Evolutionary conservation across 2,113 vertebrate species (phyloP), one percentile per base, ranked within the genome.

Genomic region (Galemys pyrenaicus): DNA sequence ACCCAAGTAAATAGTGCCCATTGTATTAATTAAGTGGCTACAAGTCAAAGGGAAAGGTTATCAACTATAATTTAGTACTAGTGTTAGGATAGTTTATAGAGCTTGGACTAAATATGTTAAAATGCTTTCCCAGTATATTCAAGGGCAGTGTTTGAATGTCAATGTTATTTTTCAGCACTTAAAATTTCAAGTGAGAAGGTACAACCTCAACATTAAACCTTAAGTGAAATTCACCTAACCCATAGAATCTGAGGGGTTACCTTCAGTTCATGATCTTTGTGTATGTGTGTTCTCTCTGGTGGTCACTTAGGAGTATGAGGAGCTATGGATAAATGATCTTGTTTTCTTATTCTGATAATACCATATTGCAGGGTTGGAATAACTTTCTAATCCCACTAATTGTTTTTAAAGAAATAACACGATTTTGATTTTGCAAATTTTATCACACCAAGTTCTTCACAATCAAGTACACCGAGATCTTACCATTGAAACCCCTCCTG

Each of bases 381-480:
- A 95, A 93, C 58, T 80, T 89, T 83, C 70, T 92, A 91, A 94
- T 80, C 46, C 83, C 73, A 88, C 84, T 96, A 88, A 88, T 95
- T 95, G 88, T 94, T 97, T 96, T 95, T 73, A 46, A 91, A 96
- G 85, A 94, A 89, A 94, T 77, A 91, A 70, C 82, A 91, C 0
- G 28, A 94, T 92, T 93, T 74, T 62, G 73, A 81, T 93, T 87
- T 96, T 89, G 64, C 89, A 90, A 80, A 86, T 92, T 88, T 56
- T 62, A 91, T 95, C 86, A 94, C 74, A 85, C 15, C 49, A 54
- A 94, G 78, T 95, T 94, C 92, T 95, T 73, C 41, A 30, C 67
- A 30, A n/a, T 68, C 28, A 81, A 74, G 90, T 86, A 96, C 96
- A 96, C 62, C 44, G 30, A 92, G 95, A 96, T 96, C 96, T 95